Percentiles rank a stretch among this genome's conserved stretches.
Conservation (phyloP, 2,113 vertebrate species). For the Ceyx cyanopectus region DNA sequence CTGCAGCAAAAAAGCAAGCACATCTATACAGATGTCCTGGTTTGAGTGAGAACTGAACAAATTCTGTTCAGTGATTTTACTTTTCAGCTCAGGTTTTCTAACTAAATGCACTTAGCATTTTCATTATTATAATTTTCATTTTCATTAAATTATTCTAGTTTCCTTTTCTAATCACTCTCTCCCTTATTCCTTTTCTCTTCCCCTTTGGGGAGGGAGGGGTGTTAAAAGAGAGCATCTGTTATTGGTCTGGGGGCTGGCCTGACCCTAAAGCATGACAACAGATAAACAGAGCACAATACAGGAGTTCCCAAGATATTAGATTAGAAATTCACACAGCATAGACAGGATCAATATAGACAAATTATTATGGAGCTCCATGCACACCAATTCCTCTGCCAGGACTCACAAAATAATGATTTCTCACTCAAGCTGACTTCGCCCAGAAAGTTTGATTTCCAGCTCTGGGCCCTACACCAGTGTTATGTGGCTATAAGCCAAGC, state of each 20-base stretch:
- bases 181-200: too few species aligned
- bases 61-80: too few species aligned
- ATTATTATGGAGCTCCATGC: background rate
- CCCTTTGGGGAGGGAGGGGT: too few species aligned
- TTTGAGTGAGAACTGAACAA: too few species aligned
- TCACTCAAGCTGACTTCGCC: background rate
- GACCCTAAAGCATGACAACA: too few species aligned
- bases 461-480: background rate
- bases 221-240: too few species aligned
- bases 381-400: background rate
- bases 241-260: too few species aligned
- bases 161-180: too few species aligned
- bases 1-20: background rate
- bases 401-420: background rate
- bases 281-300: background rate
- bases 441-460: background rate
- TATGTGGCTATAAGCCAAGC: background rate
- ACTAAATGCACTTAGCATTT: too few species aligned
- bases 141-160: too few species aligned
- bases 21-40: background rate
- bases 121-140: too few species aligned
- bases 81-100: too few species aligned
- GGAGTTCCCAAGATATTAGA: background rate
- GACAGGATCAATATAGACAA: background rate
- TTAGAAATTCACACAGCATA: background rate